Evolutionary conservation across 2,888 invertebrate genomes (phyloP).

Genomic region (Dastarcus helophoroides): DNA sequence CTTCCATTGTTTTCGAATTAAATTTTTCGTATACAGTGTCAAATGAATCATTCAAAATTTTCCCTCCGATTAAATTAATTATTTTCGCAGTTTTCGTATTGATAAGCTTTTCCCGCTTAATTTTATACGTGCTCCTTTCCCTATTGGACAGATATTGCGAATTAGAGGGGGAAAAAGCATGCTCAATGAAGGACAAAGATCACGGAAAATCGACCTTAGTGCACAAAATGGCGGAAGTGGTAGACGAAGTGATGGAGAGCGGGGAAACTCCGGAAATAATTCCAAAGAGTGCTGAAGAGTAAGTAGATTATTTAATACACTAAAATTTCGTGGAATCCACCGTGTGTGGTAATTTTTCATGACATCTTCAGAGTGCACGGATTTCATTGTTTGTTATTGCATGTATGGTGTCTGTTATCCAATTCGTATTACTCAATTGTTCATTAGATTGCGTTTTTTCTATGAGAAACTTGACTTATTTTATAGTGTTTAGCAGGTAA

Average conservation of each 20-base stretch:
- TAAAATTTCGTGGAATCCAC: no score
- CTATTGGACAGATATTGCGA: constrained; percentile 2
- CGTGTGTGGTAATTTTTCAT: no score
- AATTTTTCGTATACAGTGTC: constrained; percentile 3
- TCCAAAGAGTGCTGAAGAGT: constrained; percentile 33
- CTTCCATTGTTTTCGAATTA: no score
- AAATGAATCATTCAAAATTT: constrained; percentile 6
- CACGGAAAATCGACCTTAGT: background rate
- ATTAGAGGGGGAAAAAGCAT: constrained; percentile 6
- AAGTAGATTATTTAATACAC: constrained; percentile 22
- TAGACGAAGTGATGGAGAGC: constrained; percentile 23
- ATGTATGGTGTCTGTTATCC: no score
- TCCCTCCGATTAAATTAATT: background rate
- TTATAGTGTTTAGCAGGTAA: no score
- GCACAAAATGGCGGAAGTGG: constrained; percentile 31
- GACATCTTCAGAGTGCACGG: no score
- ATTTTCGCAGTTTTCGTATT: constrained; percentile 7
- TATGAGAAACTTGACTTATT: no score
- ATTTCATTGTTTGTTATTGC: no score
- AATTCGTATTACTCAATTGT: no score
- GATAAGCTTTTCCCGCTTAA: constrained; percentile 9
- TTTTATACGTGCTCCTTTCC: constrained; percentile 8
- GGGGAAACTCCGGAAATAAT: constrained; percentile 31
- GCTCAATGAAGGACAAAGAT: constrained; percentile 6
- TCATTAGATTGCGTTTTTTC: no score